A percentile compares a stretch with the other conserved stretches of the same genome.
Conservation (phyloP, 2,888 invertebrate genomes). For the Acleris sparsana region DNA sequence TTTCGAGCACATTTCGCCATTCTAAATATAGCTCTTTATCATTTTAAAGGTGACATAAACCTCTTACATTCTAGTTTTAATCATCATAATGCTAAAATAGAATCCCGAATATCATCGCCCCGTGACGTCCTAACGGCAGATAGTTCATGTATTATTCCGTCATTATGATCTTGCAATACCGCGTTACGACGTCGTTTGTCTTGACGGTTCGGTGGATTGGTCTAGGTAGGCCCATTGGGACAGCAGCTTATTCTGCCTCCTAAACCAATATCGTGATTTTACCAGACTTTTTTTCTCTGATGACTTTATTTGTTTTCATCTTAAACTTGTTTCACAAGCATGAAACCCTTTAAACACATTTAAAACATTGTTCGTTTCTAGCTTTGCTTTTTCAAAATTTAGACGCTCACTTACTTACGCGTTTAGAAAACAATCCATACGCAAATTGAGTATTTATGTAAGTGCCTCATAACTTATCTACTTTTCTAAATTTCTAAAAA, state of each 20-base stretch:
- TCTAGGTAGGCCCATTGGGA: constrained; percentile 5
- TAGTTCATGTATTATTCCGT: constrained; percentile 35
- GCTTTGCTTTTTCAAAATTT: constrained; percentile 9
- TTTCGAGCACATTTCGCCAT: no score
- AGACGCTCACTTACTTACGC: constrained; percentile 1
- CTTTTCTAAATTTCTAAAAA: background rate
- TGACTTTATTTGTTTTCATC: background rate
- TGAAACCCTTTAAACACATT: constrained; percentile 14
- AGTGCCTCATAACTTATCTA: background rate
- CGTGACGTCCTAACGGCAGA: constrained; percentile 10
- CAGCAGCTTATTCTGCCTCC: background rate
- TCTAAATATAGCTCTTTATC: no score
- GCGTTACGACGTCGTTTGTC: constrained; percentile 36
- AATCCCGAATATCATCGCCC: constrained; percentile 11
- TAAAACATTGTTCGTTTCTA: background rate
- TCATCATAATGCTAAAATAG: constrained; percentile 4
- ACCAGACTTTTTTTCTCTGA: background rate
- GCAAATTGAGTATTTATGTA: no score
- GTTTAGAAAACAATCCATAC: no score
- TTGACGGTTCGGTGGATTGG: constrained; percentile 7
- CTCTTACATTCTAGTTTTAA: background rate
- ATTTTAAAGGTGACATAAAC: no score
- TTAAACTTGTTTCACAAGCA: constrained; percentile 1
- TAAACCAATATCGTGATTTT: background rate
- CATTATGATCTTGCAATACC: constrained; percentile 32